Evolutionary conservation across 2,797 vertebrate genomes (phyloP), one percentile per base, ranked within the genome.

Genomic region (Carapus acus): DNA sequence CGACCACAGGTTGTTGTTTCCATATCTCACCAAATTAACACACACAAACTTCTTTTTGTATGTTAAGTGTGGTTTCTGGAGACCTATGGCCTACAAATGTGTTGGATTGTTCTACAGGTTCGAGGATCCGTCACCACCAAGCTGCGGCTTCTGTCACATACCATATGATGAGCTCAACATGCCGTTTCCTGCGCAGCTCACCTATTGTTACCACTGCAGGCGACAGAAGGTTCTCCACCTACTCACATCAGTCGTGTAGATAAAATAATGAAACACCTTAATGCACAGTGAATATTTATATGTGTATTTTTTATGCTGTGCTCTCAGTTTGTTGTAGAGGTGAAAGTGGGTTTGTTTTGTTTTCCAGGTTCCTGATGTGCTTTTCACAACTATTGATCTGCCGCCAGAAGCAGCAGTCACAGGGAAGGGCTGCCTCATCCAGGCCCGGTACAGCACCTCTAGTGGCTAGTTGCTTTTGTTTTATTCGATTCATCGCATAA

Each of bases 141-240:
- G 86, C 69, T 99, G 96, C 82, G 91, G 92, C 42, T 98, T 99
- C 86, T 98, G 96, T 78, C 96, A 99, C 81, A 97, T 98, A 65
- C 96, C 96, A 0, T 98, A 99, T 7, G 96, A 99, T 79, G 96
- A 99, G 77, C 72, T 98, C 73, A 98, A 98, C 81, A 98, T 98
- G 94, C 96, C 96, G 0, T 99, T 99, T 74, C 96, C 96, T 4
- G 94, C 96, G 56, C 95, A 98, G 71, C 95, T 99, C 71, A 94
- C 94, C 0, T 93, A 90, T 15, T 99, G 96, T 76, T 94, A 85
- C 75, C 90, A 87, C 78, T 99, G 96, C 71, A 88, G 91, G 60
- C 88, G 90, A 33, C 92, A 94, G 55, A 97, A 96, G 84, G 94
- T 97, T 8, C 63, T 8, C 42, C 16, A 36, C 46, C 3, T 37